Evolutionary conservation across 2,113 vertebrate species (phyloP).

Genomic region (Pedionomus torquatus): DNA sequence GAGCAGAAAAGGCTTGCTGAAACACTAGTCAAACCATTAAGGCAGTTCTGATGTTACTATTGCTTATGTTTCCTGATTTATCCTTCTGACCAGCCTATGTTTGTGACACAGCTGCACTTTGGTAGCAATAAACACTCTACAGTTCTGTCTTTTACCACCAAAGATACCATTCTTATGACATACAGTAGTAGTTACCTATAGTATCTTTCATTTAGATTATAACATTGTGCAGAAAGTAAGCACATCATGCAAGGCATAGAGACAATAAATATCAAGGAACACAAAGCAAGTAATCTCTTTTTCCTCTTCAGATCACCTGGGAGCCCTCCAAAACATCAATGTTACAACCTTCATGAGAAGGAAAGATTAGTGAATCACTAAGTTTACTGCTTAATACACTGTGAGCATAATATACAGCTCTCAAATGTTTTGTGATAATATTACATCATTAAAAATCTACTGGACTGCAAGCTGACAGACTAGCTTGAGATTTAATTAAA

Average conservation of each 20-base stretch:
- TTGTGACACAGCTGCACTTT: neutral
- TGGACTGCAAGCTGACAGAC: neutral
- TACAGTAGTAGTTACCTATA: neutral
- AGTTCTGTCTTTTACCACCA: neutral
- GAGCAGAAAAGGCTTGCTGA: neutral
- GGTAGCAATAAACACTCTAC: neutral
- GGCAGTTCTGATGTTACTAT: neutral
- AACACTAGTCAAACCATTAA: neutral
- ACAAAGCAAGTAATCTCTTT: neutral
- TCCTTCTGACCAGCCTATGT: neutral
- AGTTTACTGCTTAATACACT: neutral
- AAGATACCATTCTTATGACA: neutral
- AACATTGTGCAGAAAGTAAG: neutral
- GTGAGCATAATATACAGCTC: neutral
- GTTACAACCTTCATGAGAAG: neutral
- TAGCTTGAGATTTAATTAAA: neutral
- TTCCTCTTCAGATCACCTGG: neutral
- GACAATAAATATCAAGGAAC: neutral
- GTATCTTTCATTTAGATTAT: slow-evolving; percentile 1
- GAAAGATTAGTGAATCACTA: neutral
- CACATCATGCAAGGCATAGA: neutral
- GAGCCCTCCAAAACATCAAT: neutral
- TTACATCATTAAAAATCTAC: neutral
- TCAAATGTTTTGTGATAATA: neutral
- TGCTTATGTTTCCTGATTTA: neutral